Evolutionary conservation across 2,797 vertebrate species (phyloP).

Genomic region (Scolopax rusticola): DNA sequence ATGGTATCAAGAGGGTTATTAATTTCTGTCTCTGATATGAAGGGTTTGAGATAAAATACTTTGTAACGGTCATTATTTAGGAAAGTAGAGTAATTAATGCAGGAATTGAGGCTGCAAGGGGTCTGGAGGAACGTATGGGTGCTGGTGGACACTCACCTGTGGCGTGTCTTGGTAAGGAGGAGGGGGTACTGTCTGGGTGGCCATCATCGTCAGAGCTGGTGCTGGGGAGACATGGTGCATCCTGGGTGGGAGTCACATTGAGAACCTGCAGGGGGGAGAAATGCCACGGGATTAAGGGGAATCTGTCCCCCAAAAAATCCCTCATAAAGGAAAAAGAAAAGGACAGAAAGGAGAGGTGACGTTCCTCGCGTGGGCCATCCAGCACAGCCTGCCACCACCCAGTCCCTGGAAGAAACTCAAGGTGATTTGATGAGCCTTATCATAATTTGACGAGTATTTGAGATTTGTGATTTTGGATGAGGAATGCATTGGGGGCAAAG

Average conservation of each 20-base stretch:
- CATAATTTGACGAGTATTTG: background rate
- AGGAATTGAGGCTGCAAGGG: fast-evolving
- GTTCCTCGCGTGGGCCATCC: fast-evolving
- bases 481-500: fast-evolving
- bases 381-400: fast-evolving
- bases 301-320: fast-evolving
- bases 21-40: background rate
- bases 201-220: slow-evolving; percentile 99
- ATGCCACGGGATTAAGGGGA: background rate
- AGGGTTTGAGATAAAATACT: background rate
- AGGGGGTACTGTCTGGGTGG: slow-evolving; percentile 98
- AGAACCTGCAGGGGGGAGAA: slow-evolving; percentile 83
- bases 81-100: background rate
- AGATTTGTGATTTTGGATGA: background rate
- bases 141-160: slow-evolving; percentile 85
- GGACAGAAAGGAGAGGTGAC: background rate
- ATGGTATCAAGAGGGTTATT: fast-evolving
- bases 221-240: slow-evolving; percentile 99
- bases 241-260: slow-evolving; percentile 98
- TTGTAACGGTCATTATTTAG: background rate
- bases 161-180: slow-evolving; percentile 98
- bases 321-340: fast-evolving
- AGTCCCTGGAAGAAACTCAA: background rate
- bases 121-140: background rate
- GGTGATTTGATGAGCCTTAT: background rate